A percentile compares a stretch with the other conserved stretches of the same genome.
These are phyloP conservation scores for Conopomorpha cramerella DNA, from an alignment of 1,140 invertebrate species.

Conservation along the genomic window DNA sequence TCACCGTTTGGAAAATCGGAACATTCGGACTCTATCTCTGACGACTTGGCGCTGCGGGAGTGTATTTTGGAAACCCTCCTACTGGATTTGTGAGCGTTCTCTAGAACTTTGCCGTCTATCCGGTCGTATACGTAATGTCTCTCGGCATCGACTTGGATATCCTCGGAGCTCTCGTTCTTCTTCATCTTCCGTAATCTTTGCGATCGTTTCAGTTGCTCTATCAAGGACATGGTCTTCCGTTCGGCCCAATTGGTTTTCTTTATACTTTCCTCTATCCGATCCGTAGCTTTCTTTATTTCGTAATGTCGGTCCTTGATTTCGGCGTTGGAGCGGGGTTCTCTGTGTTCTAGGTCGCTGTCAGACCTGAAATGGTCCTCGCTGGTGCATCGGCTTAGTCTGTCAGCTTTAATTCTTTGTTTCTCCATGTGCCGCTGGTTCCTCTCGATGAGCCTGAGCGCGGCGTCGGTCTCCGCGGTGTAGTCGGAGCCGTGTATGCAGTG, in stretches of 20 bases:
- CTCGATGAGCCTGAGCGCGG: constrained; percentile 56
- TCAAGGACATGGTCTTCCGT: constrained; percentile 44
- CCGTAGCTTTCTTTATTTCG: constrained; percentile 37
- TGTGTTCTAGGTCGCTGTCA: constrained; percentile 32
- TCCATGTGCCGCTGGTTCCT: constrained; percentile 56
- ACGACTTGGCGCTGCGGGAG: constrained; percentile 66
- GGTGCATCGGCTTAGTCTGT: constrained; percentile 22
- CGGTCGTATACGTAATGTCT: constrained; percentile 42
- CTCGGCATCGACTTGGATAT: constrained; percentile 35
- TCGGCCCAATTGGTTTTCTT: constrained; percentile 55
- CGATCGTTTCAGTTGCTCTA: constrained; percentile 46
- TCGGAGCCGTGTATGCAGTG: constrained; percentile 51
- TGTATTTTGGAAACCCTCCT: constrained; percentile 48
- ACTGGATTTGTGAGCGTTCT: constrained; percentile 55
- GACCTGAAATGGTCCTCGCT: constrained; percentile 35
- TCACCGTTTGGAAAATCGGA: constrained; percentile 52
- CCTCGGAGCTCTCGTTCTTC: constrained; percentile 45
- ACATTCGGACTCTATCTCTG: constrained; percentile 69
- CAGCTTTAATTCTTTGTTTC: constrained; percentile 34
- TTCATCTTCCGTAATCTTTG: constrained; percentile 40
- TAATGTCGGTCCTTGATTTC: constrained; percentile 19
- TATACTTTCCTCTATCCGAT: constrained; percentile 45
- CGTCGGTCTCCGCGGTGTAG: constrained; percentile 63
- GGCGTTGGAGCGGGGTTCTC: constrained; percentile 14
- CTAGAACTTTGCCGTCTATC: constrained; percentile 54